phyloP scores from a whole-genome alignment of 2,888 invertebrate species.

The Conistra vaccinii region DNA sequence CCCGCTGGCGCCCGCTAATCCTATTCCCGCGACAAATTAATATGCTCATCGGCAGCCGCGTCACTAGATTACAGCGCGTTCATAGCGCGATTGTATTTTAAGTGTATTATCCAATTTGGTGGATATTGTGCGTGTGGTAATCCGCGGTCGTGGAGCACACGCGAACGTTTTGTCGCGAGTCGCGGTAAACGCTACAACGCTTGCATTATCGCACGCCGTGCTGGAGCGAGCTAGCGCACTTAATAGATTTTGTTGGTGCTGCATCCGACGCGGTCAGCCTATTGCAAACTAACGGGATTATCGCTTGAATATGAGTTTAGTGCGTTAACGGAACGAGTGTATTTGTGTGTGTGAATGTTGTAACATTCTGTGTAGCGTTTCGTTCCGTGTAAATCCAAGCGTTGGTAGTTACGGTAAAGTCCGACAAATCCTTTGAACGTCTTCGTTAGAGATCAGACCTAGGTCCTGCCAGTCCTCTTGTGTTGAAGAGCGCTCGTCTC shows the following conservation, averaged over 20 bases:
- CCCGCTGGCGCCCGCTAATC: slow-evolving; percentile 81
- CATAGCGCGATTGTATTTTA: slow-evolving; percentile 91
- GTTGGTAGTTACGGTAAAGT: slow-evolving; percentile 56
- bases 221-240: slow-evolving; percentile 86
- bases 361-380: slow-evolving; percentile 55
- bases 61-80: slow-evolving; percentile 89
- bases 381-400: slow-evolving; percentile 62
- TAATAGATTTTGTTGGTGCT: slow-evolving; percentile 88
- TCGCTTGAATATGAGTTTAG: slow-evolving; percentile 84
- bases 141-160: slow-evolving; percentile 84
- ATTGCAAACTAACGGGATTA: slow-evolving; percentile 88
- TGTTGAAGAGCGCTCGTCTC: slow-evolving; percentile 67
- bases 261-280: slow-evolving; percentile 83
- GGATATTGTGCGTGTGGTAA: slow-evolving; percentile 91
- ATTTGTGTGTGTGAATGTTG: slow-evolving; percentile 70
- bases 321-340: slow-evolving; percentile 77
- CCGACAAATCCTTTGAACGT: slow-evolving; percentile 71
- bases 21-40: slow-evolving; percentile 89
- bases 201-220: slow-evolving; percentile 84
- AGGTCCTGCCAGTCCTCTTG: slow-evolving; percentile 66
- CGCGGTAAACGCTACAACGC: slow-evolving; percentile 78
- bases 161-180: slow-evolving; percentile 82
- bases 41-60: slow-evolving; percentile 90
- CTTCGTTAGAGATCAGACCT: slow-evolving; percentile 74
- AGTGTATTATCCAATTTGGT: slow-evolving; percentile 92